Evolutionary conservation across 2,113 vertebrate genomes (phyloP).

Genomic region (Siniperca chuatsi): DNA sequence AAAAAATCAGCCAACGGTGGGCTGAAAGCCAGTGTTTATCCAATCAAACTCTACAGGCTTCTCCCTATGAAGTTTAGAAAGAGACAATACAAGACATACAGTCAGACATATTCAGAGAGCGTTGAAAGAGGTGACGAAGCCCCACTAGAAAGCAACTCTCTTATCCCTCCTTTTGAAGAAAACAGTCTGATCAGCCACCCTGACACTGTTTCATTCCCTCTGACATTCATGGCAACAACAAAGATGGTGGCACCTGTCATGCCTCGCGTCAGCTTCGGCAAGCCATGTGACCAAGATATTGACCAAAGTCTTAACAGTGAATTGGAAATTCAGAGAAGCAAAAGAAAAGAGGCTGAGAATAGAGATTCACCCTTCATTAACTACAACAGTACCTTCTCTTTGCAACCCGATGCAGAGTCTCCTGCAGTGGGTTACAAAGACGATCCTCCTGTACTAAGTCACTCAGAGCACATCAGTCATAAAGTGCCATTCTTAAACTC

Average conservation of each 20-base stretch:
- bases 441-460: slow-evolving; percentile 68
- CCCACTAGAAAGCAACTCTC: slow-evolving; percentile 79
- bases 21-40: slow-evolving; percentile 93
- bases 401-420: slow-evolving; percentile 87
- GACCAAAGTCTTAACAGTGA: slow-evolving; percentile 66
- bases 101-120: slow-evolving; percentile 87
- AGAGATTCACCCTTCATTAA: slow-evolving; percentile 84
- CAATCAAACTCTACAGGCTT: slow-evolving; percentile 96
- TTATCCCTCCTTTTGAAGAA: slow-evolving; percentile 85
- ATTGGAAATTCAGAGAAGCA: slow-evolving; percentile 45
- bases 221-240: slow-evolving; percentile 87
- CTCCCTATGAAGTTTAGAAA: slow-evolving; percentile 97
- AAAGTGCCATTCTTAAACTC: slow-evolving; percentile 76
- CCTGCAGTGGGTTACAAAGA: slow-evolving; percentile 85
- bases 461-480: slow-evolving; percentile 60
- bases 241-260: slow-evolving; percentile 82
- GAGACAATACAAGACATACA: slow-evolving; percentile 91
- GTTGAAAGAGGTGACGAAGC: slow-evolving; percentile 77
- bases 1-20: slow-evolving; percentile 94
- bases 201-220: slow-evolving; percentile 76
- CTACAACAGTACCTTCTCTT: slow-evolving; percentile 84
- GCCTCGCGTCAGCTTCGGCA: slow-evolving; percentile 82
- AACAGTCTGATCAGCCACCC: slow-evolving; percentile 75
- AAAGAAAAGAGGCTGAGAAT: slow-evolving; percentile 55
- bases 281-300: slow-evolving; percentile 67